Percentiles rank a stretch among this genome's conserved stretches.
phyloP scores from a whole-genome alignment of 2,113 vertebrate species.

The Anarhynchus alexandrinus region DNA sequence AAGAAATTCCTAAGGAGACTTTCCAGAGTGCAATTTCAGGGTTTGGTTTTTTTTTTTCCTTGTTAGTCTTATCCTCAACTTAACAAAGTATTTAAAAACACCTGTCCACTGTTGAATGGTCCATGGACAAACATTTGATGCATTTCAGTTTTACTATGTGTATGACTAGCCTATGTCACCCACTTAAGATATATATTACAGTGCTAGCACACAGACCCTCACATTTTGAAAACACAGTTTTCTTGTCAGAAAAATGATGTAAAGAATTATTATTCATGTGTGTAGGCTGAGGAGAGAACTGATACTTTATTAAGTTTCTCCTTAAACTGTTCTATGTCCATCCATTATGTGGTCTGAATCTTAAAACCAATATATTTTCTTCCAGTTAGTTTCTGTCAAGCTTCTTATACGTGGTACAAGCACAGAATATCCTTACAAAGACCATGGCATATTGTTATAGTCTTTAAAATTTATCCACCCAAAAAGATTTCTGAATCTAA shows the following conservation, averaged over 20 bases:
- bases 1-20: background rate
- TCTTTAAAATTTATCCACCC: background rate
- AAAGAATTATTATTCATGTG: background rate
- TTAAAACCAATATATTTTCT: background rate
- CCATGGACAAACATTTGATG: background rate
- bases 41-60: background rate
- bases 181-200: background rate
- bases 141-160: background rate
- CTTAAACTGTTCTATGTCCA: background rate
- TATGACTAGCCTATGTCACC: background rate
- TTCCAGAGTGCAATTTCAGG: background rate
- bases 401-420: background rate
- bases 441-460: background rate
- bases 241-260: background rate
- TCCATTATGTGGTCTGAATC: background rate
- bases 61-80: background rate
- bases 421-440: background rate
- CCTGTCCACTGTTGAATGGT: background rate
- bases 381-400: background rate
- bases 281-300: background rate
- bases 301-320: background rate
- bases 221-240: background rate
- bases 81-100: background rate
- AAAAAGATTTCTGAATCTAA: background rate
- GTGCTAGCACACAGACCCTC: background rate